phyloP scores from a whole-genome alignment of 2,888 invertebrate genomes.

The Cephus runcator region DNA sequence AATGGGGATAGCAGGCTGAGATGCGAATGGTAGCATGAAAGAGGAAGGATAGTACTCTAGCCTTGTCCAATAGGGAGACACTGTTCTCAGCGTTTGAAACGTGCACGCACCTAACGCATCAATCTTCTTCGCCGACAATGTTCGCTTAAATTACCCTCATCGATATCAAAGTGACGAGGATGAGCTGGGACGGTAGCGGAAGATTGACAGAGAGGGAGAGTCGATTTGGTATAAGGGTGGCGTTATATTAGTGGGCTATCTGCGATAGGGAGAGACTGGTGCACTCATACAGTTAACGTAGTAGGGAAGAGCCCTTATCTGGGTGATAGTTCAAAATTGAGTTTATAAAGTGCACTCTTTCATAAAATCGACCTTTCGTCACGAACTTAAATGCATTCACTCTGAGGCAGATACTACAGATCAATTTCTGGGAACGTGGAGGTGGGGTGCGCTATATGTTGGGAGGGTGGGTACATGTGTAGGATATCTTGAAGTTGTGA shows the following conservation, averaged over 20 bases:
- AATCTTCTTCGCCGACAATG: slow-evolving; percentile 62
- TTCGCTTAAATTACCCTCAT: slow-evolving; percentile 63
- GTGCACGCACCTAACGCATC: slow-evolving; percentile 58
- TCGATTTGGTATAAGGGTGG: not conserved
- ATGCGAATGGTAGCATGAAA: slow-evolving; percentile 18
- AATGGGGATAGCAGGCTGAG: not conserved
- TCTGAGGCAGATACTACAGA: not conserved
- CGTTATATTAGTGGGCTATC: not conserved
- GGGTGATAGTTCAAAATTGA: slow-evolving; percentile 47
- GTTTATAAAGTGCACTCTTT: slow-evolving; percentile 45
- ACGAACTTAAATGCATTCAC: not conserved
- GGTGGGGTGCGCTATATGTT: not conserved
- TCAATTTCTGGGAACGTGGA: not conserved
- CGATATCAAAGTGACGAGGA: slow-evolving; percentile 58
- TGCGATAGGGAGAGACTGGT: not conserved
- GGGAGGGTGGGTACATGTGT: not conserved
- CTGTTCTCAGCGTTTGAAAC: not conserved
- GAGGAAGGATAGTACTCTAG: slow-evolving; percentile 8
- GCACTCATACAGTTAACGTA: not conserved
- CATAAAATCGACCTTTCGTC: slow-evolving; percentile 30
- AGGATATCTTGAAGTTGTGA: not conserved
- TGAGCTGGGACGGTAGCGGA: slow-evolving; percentile 22
- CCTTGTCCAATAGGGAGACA: slow-evolving; percentile 17
- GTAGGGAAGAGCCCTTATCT: slow-evolving; percentile 43
- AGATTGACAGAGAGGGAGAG: slow-evolving; percentile 14